Conservation (phyloP, 2,797 vertebrate genomes). For the Microcaecilia unicolor region DNA sequence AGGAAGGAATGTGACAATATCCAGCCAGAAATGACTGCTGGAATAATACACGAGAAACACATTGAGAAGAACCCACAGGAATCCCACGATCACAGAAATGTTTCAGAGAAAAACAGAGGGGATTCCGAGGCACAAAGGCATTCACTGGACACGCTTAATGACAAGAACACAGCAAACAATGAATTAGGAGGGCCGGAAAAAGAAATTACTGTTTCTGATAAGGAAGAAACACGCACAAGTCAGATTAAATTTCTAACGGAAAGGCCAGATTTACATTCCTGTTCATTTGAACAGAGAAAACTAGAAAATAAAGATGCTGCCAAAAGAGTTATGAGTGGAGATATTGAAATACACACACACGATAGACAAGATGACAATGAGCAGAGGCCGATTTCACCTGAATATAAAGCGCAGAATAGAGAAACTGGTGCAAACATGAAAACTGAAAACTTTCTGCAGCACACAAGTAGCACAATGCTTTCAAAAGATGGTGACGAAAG, state of each 20-base stretch:
- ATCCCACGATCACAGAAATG: background rate
- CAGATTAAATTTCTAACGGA: no score
- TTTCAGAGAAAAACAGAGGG: accelerated
- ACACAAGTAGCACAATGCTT: background rate
- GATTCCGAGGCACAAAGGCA: accelerated
- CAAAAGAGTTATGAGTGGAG: slow-evolving; percentile 44
- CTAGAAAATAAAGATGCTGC: slow-evolving; percentile 23
- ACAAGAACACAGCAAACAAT: no score
- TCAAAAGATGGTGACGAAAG: background rate
- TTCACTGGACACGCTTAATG: no score
- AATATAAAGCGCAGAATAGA: slow-evolving; percentile 43
- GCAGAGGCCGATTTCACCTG: slow-evolving; percentile 32
- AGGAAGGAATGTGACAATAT: background rate
- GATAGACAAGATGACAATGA: slow-evolving; percentile 44
- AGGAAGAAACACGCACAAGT: no score
- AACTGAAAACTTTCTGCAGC: background rate
- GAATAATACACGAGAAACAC: slow-evolving; percentile 18
- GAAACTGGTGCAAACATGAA: slow-evolving; percentile 9
- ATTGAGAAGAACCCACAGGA: slow-evolving; percentile 9
- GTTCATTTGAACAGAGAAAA: slow-evolving; percentile 8
- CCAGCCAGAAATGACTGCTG: background rate
- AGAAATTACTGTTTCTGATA: no score
- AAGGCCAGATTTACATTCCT: no score
- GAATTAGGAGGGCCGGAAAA: no score
- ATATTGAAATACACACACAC: slow-evolving; percentile 54